phyloP scores from a whole-genome alignment of 2,797 vertebrate genomes.

The Hemibagrus guttatus region DNA sequence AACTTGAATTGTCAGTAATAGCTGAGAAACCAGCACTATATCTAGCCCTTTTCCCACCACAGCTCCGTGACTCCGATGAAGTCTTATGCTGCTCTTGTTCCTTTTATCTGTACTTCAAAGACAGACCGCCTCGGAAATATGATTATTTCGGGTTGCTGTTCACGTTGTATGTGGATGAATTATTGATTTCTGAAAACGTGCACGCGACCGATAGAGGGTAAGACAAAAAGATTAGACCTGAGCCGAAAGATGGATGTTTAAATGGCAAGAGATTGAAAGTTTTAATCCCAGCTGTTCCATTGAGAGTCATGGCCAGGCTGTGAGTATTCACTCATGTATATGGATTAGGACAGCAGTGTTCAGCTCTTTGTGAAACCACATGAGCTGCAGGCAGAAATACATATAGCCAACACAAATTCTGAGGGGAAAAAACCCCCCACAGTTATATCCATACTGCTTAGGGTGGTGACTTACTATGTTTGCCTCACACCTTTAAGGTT shows the following conservation, averaged over 20 bases:
- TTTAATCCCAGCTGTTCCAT: background rate
- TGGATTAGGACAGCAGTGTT: background rate
- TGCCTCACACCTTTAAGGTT: too few species aligned
- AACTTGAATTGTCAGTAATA: background rate
- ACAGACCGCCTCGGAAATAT: background rate
- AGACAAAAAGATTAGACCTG: background rate
- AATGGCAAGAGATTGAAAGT: background rate
- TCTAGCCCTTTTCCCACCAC: too few species aligned
- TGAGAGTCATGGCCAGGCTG: background rate
- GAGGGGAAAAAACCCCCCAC: background rate
- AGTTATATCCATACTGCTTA: background rate
- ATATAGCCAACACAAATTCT: background rate
- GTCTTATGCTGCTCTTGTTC: background rate
- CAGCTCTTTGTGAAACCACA: background rate
- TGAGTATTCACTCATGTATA: background rate
- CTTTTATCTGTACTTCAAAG: conserved; percentile 15
- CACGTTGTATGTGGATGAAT: background rate
- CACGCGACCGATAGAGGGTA: background rate
- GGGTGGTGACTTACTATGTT: too few species aligned
- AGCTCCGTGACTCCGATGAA: background rate
- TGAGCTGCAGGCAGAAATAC: background rate
- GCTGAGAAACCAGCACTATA: background rate
- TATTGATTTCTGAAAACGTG: background rate
- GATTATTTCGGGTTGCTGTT: background rate
- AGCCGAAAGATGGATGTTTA: background rate